Base-by-base conservation (phyloP, 2,888 invertebrate species). In the Agonopterix subpropinquella region DNA sequence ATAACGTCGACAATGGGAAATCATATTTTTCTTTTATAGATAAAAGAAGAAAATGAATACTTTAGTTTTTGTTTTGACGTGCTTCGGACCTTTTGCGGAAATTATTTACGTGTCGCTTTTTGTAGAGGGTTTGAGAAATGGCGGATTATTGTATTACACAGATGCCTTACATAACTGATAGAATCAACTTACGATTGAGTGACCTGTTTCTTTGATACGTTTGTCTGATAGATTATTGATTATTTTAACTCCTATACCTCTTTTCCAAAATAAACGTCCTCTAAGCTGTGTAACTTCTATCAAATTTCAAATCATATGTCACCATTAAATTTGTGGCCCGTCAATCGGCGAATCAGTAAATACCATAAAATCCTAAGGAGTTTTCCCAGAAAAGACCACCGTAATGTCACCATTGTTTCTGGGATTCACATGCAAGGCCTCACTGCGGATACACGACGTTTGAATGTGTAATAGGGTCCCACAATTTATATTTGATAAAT, bases 401-500 rank as follows among this genome's bases (percentile, higher is more conserved):
- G 70, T 80, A 83, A 77, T 77, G 73, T 77, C 73, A 78, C 83
- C 77, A 87, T 87, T 86, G 86, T 86, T 77, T 73, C 64, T 61
- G 61, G 67, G 65, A 81, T 88, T 85, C 80, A 77, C 76, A 88
- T 88, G 78, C 86, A 68, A 55, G 59, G 48, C 68, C 59, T 62
- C 73, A 79, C 77, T 79, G 70, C 87, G 87, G 87, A 87, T 86
- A 85, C 84, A 75, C 86, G 80, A 62, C 68, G 59, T 54, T 67
- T 76, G 87, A 86, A 88, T 88, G 68, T 72, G 61, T 81, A 87
- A 86, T 85, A 81, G 62, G 83, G 74, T 87, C 87, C 78, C 87
- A 87, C 87, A 87, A 84, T 85, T 49, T 84, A 85, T 86, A 85
- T 85, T 85, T 86, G 80, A 85, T 84, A 84, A 84, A 82, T 85